Evolutionary conservation across 1,140 invertebrate species (phyloP), one percentile per base, ranked within the genome.

Genomic region (Lepidurus packardi): DNA sequence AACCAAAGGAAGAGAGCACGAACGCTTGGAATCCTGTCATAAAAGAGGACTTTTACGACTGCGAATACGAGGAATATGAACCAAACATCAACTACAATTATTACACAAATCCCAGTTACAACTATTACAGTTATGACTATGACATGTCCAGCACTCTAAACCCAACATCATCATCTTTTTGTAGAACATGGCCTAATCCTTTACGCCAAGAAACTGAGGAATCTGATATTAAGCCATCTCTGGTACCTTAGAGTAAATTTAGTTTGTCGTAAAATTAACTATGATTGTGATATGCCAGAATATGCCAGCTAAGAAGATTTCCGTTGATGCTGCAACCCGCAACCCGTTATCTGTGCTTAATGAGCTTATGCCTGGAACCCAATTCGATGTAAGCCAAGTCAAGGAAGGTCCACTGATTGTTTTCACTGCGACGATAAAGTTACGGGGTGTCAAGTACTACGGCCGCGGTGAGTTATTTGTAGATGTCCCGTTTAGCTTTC

Each of bases 301-400:
- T 65, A 65, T n/a, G 53, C 53, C 53, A 9, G 53, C 53, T 65
- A 65, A 65, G 53, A 65, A 65, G 21, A 65, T 65, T 16, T n/a
- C 53, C 16, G 16, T 5, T n/a, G 53, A 65, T 21, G 53, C 53
- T 16, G n/a, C n/a, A 7, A 65, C 53, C 16, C 8, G 53, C 16
- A 65, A 65, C 53, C 53, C 53, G 53, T 21, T 65, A 13, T 65
- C 53, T 13, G 53, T 65, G 13, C 16, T 65, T 4, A 65, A 65
- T 16, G 53, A 65, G 13, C 13, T 65, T 13, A 65, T 65, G 53
- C 53, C 53, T 16, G 53, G 53, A 65, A 65, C 13, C 16, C 53
- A 65, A 21, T 65, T 65, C 53, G n/a, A 65, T 65, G 21, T 65
- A 13, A 65, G 53, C 53, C 53, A 65, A 65, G n/a, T 65, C 16